Percentiles rank a stretch among this genome's conserved stretches.
These are phyloP conservation scores for Pachycephala philippinensis DNA, from an alignment of 2,113 vertebrate genomes.

Conservation along the genomic window DNA sequence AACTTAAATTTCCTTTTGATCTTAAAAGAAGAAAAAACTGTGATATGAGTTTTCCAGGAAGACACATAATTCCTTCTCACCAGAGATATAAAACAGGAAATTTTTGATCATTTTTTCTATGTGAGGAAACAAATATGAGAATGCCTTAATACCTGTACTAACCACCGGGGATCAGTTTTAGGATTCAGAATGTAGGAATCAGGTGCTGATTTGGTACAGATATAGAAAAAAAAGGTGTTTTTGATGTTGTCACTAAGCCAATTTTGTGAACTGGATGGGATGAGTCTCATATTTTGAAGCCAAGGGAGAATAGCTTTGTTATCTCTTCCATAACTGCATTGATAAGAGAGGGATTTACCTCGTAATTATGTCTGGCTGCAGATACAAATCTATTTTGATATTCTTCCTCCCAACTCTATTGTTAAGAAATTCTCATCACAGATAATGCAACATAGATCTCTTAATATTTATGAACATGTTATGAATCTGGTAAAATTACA, in stretches of 20 bases:
- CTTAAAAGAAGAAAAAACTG: neutral
- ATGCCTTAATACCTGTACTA: neutral
- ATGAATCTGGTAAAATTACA: neutral
- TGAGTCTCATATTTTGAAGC: neutral
- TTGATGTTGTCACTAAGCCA: neutral
- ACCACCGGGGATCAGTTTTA: neutral
- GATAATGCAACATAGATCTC: neutral
- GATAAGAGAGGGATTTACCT: neutral
- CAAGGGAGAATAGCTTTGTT: neutral
- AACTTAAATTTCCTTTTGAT: neutral
- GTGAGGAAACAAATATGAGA: neutral
- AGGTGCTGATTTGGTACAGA: neutral
- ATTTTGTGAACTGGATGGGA: neutral
- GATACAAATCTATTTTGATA: neutral
- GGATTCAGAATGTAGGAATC: neutral
- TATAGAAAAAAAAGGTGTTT: fast-evolving
- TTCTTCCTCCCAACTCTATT: neutral
- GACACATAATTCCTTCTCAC: neutral
- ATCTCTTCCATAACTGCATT: neutral
- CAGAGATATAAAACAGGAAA: neutral
- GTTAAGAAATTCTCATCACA: neutral
- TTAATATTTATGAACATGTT: neutral
- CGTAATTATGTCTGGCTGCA: neutral
- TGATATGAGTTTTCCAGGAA: neutral
- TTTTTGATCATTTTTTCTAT: neutral